Conservation (phyloP, 2,113 vertebrate species). For the Oplegnathus fasciatus region DNA sequence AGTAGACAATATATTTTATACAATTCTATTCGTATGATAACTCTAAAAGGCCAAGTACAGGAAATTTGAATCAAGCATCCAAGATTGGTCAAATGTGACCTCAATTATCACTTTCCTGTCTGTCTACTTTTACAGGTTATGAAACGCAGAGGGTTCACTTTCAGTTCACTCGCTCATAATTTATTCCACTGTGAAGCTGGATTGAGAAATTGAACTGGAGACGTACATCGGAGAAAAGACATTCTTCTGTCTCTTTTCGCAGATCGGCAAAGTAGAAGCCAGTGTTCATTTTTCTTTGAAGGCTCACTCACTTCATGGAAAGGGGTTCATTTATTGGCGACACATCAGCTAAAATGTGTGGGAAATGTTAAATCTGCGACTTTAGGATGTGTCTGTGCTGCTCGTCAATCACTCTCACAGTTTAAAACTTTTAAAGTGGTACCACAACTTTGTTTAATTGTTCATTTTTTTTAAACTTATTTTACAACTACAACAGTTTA, state of each 20-base stretch:
- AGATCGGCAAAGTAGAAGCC: neutral
- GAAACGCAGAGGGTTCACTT: conserved; percentile 34
- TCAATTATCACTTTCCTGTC: conserved; percentile 2
- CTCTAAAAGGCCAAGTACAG: neutral
- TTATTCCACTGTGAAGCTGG: conserved; percentile 28
- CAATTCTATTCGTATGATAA: neutral
- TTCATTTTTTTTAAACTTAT: neutral
- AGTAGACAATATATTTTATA: neutral
- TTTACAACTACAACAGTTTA: neutral
- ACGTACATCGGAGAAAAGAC: conserved; percentile 7
- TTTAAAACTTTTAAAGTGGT: neutral
- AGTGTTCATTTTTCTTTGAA: conserved; percentile 26
- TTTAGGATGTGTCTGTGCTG: neutral
- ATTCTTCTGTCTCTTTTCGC: conserved; percentile 14
- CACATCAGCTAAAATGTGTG: neutral
- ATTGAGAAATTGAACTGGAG: conserved; percentile 10
- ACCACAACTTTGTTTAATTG: neutral
- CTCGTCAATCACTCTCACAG: neutral
- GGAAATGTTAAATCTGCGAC: neutral
- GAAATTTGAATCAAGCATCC: neutral
- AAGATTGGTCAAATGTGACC: conserved; percentile 8
- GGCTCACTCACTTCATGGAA: neutral
- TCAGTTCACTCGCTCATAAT: conserved; percentile 31
- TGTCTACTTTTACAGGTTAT: neutral
- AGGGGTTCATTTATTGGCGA: neutral